These are phyloP conservation scores for Drosophila recens DNA, from an alignment of 2,888 invertebrate species.

Conservation along the genomic window DNA sequence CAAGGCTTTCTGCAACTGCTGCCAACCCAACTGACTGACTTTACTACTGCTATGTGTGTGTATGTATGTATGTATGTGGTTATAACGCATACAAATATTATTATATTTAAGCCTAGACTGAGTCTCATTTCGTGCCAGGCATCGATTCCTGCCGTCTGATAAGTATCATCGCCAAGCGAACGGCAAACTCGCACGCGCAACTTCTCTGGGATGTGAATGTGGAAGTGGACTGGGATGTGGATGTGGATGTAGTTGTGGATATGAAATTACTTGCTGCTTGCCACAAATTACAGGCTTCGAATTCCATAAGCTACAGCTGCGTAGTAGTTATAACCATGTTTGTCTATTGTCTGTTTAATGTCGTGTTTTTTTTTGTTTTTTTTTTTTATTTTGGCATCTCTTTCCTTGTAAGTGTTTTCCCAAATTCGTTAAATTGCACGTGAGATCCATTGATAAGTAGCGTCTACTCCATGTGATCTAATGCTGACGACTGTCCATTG, in stretches of 20 bases:
- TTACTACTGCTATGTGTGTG: background rate
- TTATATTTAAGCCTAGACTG: constrained; percentile 61
- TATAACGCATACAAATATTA: constrained; percentile 78
- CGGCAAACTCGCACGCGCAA: constrained; percentile 78
- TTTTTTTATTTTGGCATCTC: constrained; percentile 15
- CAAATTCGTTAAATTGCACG: constrained; percentile 74
- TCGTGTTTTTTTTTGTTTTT: constrained; percentile 26
- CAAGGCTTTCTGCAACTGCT: constrained; percentile 78
- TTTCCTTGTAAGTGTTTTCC: constrained; percentile 61
- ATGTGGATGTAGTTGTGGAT: constrained; percentile 21
- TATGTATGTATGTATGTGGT: constrained; percentile 19
- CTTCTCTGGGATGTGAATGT: constrained; percentile 30
- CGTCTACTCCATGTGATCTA: constrained; percentile 29
- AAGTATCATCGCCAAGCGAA: constrained; percentile 59
- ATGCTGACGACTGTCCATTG: constrained; percentile 25
- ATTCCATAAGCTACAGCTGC: constrained; percentile 32
- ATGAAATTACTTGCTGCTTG: constrained; percentile 47
- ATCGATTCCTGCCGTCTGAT: constrained; percentile 66
- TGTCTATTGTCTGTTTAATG: constrained; percentile 37
- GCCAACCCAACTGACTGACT: constrained; percentile 34
- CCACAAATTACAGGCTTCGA: constrained; percentile 55
- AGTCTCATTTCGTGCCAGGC: constrained; percentile 71
- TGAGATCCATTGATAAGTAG: constrained; percentile 67
- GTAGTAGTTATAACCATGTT: constrained; percentile 53
- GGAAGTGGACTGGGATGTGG: constrained; percentile 16